These are phyloP conservation scores for Drosophila vallismaia DNA, from an alignment of 2,888 invertebrate species.

Conservation along the genomic window DNA sequence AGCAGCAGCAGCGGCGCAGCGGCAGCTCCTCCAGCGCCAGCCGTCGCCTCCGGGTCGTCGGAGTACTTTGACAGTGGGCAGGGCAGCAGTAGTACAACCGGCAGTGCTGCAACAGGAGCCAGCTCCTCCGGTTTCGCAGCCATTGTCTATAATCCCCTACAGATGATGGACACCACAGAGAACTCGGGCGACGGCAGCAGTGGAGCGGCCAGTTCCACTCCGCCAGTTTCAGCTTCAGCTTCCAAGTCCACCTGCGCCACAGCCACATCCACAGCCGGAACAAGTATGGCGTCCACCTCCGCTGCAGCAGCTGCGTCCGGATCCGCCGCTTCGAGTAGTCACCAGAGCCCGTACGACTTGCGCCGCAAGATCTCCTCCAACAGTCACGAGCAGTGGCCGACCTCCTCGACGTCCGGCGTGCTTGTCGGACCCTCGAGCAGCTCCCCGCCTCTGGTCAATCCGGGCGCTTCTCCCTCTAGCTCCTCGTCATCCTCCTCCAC, in stretches of 20 bases:
- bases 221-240: slow-evolving; percentile 45
- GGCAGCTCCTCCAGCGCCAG: slow-evolving; percentile 51
- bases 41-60: slow-evolving; percentile 32
- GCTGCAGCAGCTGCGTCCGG: slow-evolving; percentile 31
- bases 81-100: slow-evolving; percentile 53
- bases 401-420: slow-evolving; percentile 56
- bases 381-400: slow-evolving; percentile 82
- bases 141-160: slow-evolving; percentile 57
- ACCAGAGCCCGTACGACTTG: slow-evolving; percentile 95
- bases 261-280: slow-evolving; percentile 44
- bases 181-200: slow-evolving; percentile 35
- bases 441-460: slow-evolving; percentile 69
- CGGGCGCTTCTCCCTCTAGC: slow-evolving; percentile 62
- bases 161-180: slow-evolving; percentile 73
- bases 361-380: slow-evolving; percentile 88
- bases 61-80: slow-evolving; percentile 71
- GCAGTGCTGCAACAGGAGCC: slow-evolving; percentile 6
- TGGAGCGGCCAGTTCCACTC: slow-evolving; percentile 43
- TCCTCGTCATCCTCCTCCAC: slow-evolving; percentile 67
- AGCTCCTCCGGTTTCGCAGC: slow-evolving; percentile 28
- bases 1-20: slow-evolving; percentile 47
- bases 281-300: slow-evolving; percentile 40
- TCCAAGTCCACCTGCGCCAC: slow-evolving; percentile 51
- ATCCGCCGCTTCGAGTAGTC: slow-evolving; percentile 83
- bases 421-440: slow-evolving; percentile 71